phyloP scores from a whole-genome alignment of 2,888 invertebrate genomes.

The Calliscelio sp. region DNA sequence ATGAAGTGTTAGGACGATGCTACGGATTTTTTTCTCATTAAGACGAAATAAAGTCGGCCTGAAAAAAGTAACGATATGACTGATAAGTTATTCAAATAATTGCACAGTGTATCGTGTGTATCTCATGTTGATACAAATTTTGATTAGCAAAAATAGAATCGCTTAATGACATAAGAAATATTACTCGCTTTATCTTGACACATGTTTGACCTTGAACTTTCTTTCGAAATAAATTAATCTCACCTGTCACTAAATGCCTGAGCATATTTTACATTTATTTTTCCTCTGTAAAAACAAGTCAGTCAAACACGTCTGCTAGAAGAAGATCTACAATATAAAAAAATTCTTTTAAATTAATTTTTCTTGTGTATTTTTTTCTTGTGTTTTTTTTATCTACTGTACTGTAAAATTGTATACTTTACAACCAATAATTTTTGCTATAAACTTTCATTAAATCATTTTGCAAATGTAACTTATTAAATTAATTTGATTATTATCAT shows the following conservation, averaged over 20 bases:
- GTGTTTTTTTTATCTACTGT: too few species aligned
- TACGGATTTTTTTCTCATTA: conserved; percentile 34
- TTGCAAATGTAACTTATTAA: too few species aligned
- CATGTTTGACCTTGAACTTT: conserved; percentile 68
- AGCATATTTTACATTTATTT: too few species aligned
- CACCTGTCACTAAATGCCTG: too few species aligned
- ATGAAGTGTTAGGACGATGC: conserved; percentile 16
- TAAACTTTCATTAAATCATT: too few species aligned
- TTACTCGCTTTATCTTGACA: conserved; percentile 64
- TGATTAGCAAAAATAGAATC: conserved; percentile 61
- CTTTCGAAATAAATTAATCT: conserved; percentile 61
- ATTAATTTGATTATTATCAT: too few species aligned
- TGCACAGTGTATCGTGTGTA: conserved; percentile 25
- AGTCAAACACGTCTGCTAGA: too few species aligned
- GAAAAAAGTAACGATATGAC: background rate
- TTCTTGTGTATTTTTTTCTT: too few species aligned
- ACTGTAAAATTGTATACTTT: too few species aligned
- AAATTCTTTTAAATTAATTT: too few species aligned
- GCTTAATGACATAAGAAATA: conserved; percentile 54
- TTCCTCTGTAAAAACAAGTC: background rate
- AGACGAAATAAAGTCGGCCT: conserved; percentile 28
- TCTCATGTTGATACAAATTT: conserved; percentile 61
- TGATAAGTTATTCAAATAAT: conserved; percentile 40
- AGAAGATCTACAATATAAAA: too few species aligned
- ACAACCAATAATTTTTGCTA: too few species aligned